Conservation (phyloP, 1,140 invertebrate species). For the Rhopalosiphum padi region DNA sequence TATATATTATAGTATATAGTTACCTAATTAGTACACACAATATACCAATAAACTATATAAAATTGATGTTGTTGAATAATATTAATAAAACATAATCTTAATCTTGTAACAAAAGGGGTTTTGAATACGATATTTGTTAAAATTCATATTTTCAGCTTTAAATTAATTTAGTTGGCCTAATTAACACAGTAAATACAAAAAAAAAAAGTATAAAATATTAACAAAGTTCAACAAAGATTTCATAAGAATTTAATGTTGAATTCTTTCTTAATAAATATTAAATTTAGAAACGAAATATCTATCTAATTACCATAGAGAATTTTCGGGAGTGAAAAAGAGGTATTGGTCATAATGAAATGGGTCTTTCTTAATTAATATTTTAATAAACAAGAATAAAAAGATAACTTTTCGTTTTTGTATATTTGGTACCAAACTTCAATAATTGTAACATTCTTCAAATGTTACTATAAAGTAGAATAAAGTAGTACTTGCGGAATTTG, state of each 20-base stretch:
- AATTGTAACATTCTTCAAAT: slow-evolving; percentile 1
- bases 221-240: neutral
- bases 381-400: neutral
- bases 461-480: neutral
- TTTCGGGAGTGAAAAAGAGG: neutral
- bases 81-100: neutral
- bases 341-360: neutral
- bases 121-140: neutral
- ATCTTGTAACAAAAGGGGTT: neutral
- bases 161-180: neutral
- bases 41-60: neutral
- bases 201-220: neutral
- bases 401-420: neutral
- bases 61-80: neutral
- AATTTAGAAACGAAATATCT: no score
- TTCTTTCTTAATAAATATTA: no score
- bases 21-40: neutral
- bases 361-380: no score
- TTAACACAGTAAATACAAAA: neutral
- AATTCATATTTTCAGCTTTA: neutral
- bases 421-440: neutral
- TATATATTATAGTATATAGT: neutral
- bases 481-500: neutral
- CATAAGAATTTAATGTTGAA: neutral
- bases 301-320: neutral